Conservation (phyloP, 2,797 vertebrate species). For the Thunnus albacares region DNA sequence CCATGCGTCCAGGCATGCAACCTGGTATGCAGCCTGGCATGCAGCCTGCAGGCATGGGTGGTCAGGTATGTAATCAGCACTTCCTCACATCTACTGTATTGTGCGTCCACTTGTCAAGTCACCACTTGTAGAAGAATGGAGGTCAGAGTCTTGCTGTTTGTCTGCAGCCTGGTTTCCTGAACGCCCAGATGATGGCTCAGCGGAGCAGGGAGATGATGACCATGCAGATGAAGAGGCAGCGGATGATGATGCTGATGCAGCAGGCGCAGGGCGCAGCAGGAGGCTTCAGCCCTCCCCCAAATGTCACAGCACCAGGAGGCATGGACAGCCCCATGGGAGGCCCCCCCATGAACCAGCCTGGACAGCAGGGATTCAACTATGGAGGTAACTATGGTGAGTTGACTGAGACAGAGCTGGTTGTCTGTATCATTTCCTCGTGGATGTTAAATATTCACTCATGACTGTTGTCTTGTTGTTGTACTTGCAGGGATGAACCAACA, state of each 20-base stretch:
- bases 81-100: neutral
- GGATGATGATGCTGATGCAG: conserved; percentile 93
- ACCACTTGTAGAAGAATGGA: neutral
- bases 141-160: conserved; percentile 6
- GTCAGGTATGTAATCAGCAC: conserved; percentile 75
- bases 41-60: conserved; percentile 86
- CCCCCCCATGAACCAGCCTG: conserved; percentile 90
- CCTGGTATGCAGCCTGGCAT: conserved; percentile 86
- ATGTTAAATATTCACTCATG: conserved; percentile 1
- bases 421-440: neutral
- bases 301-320: conserved; percentile 92
- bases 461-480: conserved; percentile 27
- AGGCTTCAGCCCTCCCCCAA: conserved; percentile 96
- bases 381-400: conserved; percentile 92
- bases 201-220: conserved; percentile 92
- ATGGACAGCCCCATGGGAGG: conserved; percentile 91
- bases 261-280: conserved; percentile 82
- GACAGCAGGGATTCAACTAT: conserved; percentile 93
- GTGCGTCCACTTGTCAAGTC: neutral
- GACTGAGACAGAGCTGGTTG: neutral
- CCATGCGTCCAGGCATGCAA: conserved; percentile 92
- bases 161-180: conserved; percentile 91
- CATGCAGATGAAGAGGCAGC: conserved; percentile 93
- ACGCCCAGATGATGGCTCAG: conserved; percentile 97
- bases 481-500: conserved; percentile 93